Evolutionary conservation across 2,797 vertebrate species (phyloP).

Genomic region (Chaetophractus vellerosus): DNA sequence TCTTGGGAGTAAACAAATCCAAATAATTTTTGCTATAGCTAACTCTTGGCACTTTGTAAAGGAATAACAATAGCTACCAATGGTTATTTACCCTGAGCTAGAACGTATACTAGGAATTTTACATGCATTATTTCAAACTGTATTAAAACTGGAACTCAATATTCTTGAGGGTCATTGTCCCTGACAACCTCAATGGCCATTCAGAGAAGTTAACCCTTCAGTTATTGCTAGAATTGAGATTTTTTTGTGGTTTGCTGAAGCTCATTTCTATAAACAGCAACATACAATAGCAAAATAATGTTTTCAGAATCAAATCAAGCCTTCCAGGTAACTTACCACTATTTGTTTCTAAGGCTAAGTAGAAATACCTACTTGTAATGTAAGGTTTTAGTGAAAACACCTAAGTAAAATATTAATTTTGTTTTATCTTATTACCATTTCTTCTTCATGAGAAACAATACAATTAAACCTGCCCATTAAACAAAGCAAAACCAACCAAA

Average conservation of each 20-base stretch:
- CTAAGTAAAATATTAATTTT: not conserved
- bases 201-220: not conserved
- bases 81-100: not conserved
- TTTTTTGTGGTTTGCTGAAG: too few species aligned
- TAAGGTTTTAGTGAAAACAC: not conserved
- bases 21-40: not conserved
- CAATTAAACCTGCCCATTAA: not conserved
- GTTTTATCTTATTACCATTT: not conserved
- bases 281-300: fast-evolving
- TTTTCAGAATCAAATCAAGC: not conserved
- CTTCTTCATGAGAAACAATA: not conserved
- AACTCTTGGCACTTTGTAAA: not conserved
- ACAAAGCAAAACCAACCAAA: not conserved
- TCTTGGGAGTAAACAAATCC: too few species aligned
- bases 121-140: not conserved
- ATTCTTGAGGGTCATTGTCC: fast-evolving
- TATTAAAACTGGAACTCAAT: not conserved
- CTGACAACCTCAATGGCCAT: fast-evolving
- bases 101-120: not conserved
- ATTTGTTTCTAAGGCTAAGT: not conserved
- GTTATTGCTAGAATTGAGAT: not conserved
- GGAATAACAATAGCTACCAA: not conserved
- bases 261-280: not conserved
- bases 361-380: not conserved
- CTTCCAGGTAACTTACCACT: not conserved